These are phyloP conservation scores for Zaprionus lachaisei DNA, from an alignment of 1,140 invertebrate genomes.

Conservation along the genomic window DNA sequence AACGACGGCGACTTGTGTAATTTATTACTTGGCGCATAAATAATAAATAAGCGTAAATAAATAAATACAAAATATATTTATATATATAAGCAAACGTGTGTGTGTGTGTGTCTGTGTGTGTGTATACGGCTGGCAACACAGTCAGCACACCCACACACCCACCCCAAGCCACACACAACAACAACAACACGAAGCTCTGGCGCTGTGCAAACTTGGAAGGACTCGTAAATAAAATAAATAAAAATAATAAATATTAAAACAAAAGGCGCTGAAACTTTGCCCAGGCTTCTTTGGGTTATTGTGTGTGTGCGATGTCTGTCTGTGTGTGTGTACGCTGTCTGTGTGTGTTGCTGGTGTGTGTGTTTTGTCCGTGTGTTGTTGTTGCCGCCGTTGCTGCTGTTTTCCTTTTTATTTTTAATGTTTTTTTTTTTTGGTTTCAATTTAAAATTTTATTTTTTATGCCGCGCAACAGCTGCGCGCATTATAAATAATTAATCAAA, in stretches of 20 bases:
- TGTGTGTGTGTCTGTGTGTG: constrained; percentile 14
- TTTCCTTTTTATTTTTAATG: constrained; percentile 46
- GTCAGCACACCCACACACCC: constrained; percentile 2
- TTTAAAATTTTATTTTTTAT: constrained; percentile 49
- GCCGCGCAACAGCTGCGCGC: constrained; percentile 64
- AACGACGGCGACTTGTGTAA: constrained; percentile 64
- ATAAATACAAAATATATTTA: constrained; percentile 78
- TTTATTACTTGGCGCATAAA: constrained; percentile 83
- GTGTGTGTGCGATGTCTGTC: neutral
- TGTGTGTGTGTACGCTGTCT: constrained; percentile 14
- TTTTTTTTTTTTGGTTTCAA: constrained; percentile 31
- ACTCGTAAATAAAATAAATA: constrained; percentile 66
- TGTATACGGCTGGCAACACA: constrained; percentile 1
- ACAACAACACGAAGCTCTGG: neutral
- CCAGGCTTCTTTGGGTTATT: neutral
- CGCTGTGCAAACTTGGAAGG: constrained; percentile 51
- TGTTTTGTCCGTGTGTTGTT: constrained; percentile 11
- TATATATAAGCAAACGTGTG: constrained; percentile 48
- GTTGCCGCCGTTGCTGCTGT: constrained; percentile 16
- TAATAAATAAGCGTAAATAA: constrained; percentile 84
- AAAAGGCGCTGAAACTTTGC: constrained; percentile 37
- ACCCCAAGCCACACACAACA: neutral
- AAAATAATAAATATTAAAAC: constrained; percentile 68
- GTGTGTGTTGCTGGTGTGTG: constrained; percentile 4
- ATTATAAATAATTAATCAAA: constrained; percentile 76